phyloP scores from a whole-genome alignment of 2,797 vertebrate genomes.

The Avahi laniger region DNA sequence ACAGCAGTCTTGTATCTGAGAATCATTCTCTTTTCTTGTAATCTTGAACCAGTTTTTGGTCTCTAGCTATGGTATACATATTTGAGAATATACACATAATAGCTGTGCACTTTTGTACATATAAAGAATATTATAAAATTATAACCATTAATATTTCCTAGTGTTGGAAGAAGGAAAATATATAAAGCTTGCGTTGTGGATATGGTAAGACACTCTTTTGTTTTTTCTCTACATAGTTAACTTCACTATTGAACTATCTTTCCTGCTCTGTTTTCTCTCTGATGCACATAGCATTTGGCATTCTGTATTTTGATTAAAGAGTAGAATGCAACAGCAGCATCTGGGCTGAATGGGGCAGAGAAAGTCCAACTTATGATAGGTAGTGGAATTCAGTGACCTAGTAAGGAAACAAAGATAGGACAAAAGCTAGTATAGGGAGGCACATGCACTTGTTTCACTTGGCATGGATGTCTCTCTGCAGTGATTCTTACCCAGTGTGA shows the following conservation, averaged over 20 bases:
- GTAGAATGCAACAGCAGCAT: constrained; percentile 7
- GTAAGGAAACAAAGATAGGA: neutral
- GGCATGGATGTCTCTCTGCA: neutral
- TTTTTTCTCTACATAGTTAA: neutral
- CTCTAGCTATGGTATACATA: neutral
- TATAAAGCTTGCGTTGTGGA: neutral
- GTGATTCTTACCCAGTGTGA: neutral
- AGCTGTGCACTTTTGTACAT: neutral
- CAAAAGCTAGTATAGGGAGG: neutral
- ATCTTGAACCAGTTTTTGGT: constrained; percentile 46
- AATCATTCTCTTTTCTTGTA: constrained; percentile 45
- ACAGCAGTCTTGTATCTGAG: neutral
- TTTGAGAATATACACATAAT: neutral
- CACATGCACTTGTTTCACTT: neutral
- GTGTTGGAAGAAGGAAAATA: constrained; percentile 12
- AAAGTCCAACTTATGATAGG: constrained; percentile 22
- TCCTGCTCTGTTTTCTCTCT: constrained; percentile 51
- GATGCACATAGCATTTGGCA: neutral
- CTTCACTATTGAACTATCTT: neutral
- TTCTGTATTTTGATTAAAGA: constrained; percentile 48
- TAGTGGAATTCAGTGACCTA: neutral
- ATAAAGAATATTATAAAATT: neutral
- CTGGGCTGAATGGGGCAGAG: neutral
- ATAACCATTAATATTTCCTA: neutral
- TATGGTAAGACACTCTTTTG: neutral